These are phyloP conservation scores for Drosophila azteca DNA, from an alignment of 1,140 invertebrate species.

Conservation along the genomic window DNA sequence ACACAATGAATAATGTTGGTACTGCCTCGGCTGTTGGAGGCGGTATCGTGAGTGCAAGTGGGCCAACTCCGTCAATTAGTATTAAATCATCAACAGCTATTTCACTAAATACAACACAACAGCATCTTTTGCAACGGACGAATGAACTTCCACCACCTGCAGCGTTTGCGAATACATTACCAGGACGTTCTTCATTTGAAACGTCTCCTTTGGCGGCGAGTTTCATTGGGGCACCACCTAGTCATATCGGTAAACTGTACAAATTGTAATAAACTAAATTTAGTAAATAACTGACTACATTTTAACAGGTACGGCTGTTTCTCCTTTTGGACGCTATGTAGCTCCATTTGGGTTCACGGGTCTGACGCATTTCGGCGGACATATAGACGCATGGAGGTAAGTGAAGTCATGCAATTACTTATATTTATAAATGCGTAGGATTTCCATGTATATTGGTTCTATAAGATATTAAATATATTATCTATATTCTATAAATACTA, in stretches of 20 bases:
- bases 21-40: conserved; percentile 13
- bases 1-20: conserved; percentile 36
- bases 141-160: conserved; percentile 82
- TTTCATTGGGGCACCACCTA: conserved; percentile 86
- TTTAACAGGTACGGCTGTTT: conserved; percentile 85
- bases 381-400: conserved; percentile 89
- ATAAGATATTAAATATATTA: too few relatives aligned
- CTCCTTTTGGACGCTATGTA: conserved; percentile 90
- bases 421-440: too few relatives aligned
- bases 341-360: conserved; percentile 84
- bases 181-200: conserved; percentile 84
- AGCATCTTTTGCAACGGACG: conserved; percentile 80
- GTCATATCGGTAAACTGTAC: conserved; percentile 86
- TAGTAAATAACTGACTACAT: background rate
- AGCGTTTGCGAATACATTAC: conserved; percentile 58
- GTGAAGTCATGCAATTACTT: conserved; percentile 6
- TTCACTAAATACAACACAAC: conserved; percentile 84
- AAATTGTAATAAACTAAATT: background rate
- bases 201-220: conserved; percentile 87
- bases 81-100: conserved; percentile 68
- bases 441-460: too few relatives aligned
- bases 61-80: conserved; percentile 85
- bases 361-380: conserved; percentile 88
- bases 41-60: conserved; percentile 85
- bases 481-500: too few relatives aligned